phyloP scores from a whole-genome alignment of 2,888 invertebrate genomes.

The Tolmerus cingulatus region DNA sequence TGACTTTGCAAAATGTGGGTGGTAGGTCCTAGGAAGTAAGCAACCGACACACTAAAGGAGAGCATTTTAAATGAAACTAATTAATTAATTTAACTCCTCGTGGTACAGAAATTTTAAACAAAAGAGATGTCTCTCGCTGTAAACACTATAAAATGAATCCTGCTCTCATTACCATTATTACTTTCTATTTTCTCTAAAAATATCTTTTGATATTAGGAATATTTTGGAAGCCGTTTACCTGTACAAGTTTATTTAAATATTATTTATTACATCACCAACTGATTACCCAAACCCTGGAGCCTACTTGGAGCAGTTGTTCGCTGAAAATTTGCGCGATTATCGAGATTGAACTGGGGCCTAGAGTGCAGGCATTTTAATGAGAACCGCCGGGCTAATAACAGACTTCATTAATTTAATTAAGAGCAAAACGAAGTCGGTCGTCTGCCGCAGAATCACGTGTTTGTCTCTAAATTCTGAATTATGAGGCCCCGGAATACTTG shows the following conservation, averaged over 20 bases:
- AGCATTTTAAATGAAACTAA: neutral
- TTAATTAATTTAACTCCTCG: no score
- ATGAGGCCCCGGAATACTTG: neutral
- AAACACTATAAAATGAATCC: no score
- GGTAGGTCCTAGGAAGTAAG: neutral
- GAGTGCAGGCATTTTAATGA: neutral
- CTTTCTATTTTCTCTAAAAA: no score
- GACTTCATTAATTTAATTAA: constrained; percentile 6
- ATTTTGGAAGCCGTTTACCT: no score
- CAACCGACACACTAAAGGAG: neutral
- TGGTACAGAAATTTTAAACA: no score
- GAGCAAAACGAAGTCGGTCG: neutral
- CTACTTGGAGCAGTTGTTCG: neutral
- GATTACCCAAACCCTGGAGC: no score
- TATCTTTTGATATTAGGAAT: no score
- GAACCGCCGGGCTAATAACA: neutral
- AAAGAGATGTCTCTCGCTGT: no score
- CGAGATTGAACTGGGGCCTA: neutral
- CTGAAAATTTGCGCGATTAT: neutral
- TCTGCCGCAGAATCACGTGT: constrained; percentile 1
- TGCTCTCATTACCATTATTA: no score
- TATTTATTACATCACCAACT: no score
- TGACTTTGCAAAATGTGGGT: neutral
- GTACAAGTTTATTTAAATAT: no score
- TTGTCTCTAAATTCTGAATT: constrained; percentile 1